These are phyloP conservation scores for Brassicogethes aeneus DNA, from an alignment of 2,888 invertebrate genomes.

Conservation along the genomic window DNA sequence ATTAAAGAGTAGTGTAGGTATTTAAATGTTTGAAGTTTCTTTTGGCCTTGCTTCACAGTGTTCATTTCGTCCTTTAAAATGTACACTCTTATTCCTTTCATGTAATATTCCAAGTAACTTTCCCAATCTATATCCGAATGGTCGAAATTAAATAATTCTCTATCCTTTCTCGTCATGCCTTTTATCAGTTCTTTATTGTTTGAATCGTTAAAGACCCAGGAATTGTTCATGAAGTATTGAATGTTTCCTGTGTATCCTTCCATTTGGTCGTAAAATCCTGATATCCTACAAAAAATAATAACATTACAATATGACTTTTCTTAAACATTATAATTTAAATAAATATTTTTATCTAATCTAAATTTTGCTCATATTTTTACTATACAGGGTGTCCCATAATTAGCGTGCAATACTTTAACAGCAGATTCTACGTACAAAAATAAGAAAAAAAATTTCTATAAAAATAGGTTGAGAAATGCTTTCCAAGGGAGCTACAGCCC, in stretches of 20 bases:
- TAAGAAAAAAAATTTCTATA: too few relatives aligned
- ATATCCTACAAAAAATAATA: slow-evolving; percentile 54
- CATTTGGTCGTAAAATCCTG: slow-evolving; percentile 65
- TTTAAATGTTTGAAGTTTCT: slow-evolving; percentile 38
- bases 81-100: slow-evolving; percentile 66
- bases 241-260: slow-evolving; percentile 64
- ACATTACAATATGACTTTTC: too few relatives aligned
- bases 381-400: too few relatives aligned
- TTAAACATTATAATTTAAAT: too few relatives aligned
- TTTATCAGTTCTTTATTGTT: slow-evolving; percentile 51
- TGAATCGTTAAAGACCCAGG: slow-evolving; percentile 64
- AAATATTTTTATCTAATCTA: too few relatives aligned
- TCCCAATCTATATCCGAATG: slow-evolving; percentile 68
- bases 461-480: too few relatives aligned
- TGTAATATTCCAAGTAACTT: slow-evolving; percentile 57
- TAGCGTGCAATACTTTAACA: too few relatives aligned
- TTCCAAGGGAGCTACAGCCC: too few relatives aligned
- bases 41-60: slow-evolving; percentile 59
- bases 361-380: too few relatives aligned
- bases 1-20: slow-evolving; percentile 27
- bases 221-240: slow-evolving; percentile 67
- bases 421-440: too few relatives aligned
- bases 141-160: slow-evolving; percentile 54
- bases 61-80: slow-evolving; percentile 70
- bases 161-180: slow-evolving; percentile 49